These are phyloP conservation scores for Melanogrammus aeglefinus DNA, from an alignment of 2,797 vertebrate species.

Conservation along the genomic window DNA sequence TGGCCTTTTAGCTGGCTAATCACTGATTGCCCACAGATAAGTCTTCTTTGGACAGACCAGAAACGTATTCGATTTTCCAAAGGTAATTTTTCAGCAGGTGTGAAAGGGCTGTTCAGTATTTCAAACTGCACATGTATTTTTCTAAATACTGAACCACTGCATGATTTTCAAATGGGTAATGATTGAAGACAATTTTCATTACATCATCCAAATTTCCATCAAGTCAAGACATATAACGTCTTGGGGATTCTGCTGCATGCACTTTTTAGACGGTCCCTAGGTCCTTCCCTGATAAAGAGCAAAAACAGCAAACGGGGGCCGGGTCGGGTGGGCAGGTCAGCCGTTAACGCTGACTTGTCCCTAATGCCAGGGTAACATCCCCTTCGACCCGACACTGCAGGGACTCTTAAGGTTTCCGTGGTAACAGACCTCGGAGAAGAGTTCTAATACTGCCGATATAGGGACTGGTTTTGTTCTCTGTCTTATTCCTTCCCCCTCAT, in stretches of 20 bases:
- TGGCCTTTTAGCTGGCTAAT: background rate
- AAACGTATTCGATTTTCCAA: background rate
- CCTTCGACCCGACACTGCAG: background rate
- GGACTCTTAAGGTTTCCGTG: background rate
- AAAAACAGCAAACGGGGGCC: no score
- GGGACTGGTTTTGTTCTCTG: background rate
- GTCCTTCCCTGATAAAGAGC: no score
- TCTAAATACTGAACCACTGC: background rate
- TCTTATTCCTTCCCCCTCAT: background rate
- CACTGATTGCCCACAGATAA: background rate
- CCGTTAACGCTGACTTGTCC: background rate
- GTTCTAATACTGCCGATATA: background rate
- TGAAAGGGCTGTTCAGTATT: background rate
- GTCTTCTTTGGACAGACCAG: background rate
- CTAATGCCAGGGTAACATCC: background rate
- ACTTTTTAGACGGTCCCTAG: background rate
- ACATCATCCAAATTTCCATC: no score
- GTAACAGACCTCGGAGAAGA: background rate
- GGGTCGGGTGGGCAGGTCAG: no score
- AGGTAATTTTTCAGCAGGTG: background rate
- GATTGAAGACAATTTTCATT: no score
- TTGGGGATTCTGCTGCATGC: no score
- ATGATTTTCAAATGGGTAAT: background rate
- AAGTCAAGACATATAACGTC: no score
- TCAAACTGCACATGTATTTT: background rate